phyloP scores from a whole-genome alignment of 2,113 vertebrate genomes.

The Percina caprodes region DNA sequence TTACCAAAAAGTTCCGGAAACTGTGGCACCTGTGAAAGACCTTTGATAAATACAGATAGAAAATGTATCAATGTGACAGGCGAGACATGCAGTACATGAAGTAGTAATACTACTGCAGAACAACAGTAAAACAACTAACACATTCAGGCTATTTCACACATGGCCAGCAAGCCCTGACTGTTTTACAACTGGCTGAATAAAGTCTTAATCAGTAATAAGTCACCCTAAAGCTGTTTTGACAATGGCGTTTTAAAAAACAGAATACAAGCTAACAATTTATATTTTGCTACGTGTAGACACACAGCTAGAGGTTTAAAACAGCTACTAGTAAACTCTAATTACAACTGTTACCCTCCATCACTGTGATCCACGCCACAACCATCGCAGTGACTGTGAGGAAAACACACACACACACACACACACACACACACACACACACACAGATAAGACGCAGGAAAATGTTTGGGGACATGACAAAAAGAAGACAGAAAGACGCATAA shows the following conservation, averaged over 20 bases:
- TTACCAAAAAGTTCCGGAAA: slow-evolving; percentile 81
- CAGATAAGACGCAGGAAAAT: slow-evolving; percentile 36
- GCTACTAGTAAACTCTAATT: slow-evolving; percentile 52
- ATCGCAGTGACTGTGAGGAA: slow-evolving; percentile 78
- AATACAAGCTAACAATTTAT: slow-evolving; percentile 28
- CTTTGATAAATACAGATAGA: slow-evolving; percentile 59
- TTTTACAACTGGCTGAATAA: slow-evolving; percentile 18
- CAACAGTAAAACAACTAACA: slow-evolving; percentile 31
- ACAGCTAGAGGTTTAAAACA: slow-evolving; percentile 48
- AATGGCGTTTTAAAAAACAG: slow-evolving; percentile 19
- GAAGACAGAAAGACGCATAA: slow-evolving; percentile 14
- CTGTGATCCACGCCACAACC: slow-evolving; percentile 82
- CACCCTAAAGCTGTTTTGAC: slow-evolving; percentile 41
- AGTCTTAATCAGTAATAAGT: slow-evolving; percentile 41
- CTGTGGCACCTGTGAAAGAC: slow-evolving; percentile 79
- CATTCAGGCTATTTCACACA: slow-evolving; percentile 57
- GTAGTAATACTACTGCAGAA: slow-evolving; percentile 14
- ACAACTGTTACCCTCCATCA: slow-evolving; percentile 81
- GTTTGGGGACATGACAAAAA: slow-evolving; percentile 15
- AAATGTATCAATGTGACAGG: slow-evolving; percentile 44
- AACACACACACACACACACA: slow-evolving; percentile 27
- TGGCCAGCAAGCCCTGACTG: slow-evolving; percentile 34
- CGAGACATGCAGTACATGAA: background rate
- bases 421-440: slow-evolving; percentile 27
- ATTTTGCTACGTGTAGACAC: slow-evolving; percentile 21